Evolutionary conservation across 2,888 invertebrate genomes (phyloP).

Genomic region (Junonia oenone): DNA sequence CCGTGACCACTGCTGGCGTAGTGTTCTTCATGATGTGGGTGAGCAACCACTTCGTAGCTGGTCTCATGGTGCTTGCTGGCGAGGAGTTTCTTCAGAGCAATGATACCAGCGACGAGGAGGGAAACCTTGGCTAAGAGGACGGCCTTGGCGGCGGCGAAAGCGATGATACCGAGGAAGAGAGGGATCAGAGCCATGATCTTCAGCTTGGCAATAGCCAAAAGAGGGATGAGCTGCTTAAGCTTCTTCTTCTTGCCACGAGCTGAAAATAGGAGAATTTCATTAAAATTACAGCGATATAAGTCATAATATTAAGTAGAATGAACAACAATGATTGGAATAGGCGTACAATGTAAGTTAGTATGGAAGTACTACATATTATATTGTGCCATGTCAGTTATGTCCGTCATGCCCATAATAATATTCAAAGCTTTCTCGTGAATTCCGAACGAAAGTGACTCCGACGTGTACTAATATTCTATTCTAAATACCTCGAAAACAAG

Average conservation of each 20-base stretch:
- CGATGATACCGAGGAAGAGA: slow-evolving; percentile 85
- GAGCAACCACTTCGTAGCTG: slow-evolving; percentile 88
- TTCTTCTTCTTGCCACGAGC: slow-evolving; percentile 90
- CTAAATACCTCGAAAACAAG: slow-evolving; percentile 21
- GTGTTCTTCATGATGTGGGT: slow-evolving; percentile 80
- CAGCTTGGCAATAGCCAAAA: slow-evolving; percentile 87
- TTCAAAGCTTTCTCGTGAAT: slow-evolving; percentile 13
- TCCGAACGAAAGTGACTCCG: slow-evolving; percentile 26
- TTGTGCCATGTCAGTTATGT: neutral
- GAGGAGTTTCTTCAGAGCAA: slow-evolving; percentile 84
- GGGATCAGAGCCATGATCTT: slow-evolving; percentile 89
- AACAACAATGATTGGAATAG: no score
- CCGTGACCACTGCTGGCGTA: slow-evolving; percentile 77
- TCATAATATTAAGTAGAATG: no score
- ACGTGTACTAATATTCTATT: slow-evolving; percentile 14
- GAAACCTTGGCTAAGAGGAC: slow-evolving; percentile 90
- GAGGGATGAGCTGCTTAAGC: slow-evolving; percentile 86
- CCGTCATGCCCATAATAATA: neutral
- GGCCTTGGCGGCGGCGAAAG: slow-evolving; percentile 91
- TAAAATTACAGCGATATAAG: no score
- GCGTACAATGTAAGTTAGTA: no score
- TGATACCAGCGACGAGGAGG: slow-evolving; percentile 86
- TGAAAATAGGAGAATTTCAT: slow-evolving; percentile 41
- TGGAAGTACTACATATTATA: neutral
- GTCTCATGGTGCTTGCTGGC: slow-evolving; percentile 84